phyloP scores from a whole-genome alignment of 2,888 invertebrate genomes.

The Xylota sylvarum region DNA sequence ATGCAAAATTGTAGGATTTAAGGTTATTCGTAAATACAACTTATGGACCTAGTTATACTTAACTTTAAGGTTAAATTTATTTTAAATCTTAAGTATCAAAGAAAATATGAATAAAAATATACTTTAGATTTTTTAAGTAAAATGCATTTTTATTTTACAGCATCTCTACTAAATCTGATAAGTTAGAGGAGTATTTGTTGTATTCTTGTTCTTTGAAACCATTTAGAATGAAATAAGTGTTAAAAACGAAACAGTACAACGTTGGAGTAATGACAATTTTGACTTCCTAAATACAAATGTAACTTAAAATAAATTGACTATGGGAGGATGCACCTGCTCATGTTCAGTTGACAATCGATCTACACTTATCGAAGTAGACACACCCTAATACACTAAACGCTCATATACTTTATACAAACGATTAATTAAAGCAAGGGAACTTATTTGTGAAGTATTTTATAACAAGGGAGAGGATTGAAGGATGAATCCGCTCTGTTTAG shows the following conservation, averaged over 20 bases:
- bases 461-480: background rate
- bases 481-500: background rate
- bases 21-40: constrained; percentile 33
- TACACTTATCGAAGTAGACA: too few species aligned
- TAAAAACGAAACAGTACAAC: background rate
- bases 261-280: background rate
- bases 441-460: too few species aligned
- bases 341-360: too few species aligned
- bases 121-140: constrained; percentile 53
- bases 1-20: constrained; percentile 59
- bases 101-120: constrained; percentile 58
- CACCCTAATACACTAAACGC: too few species aligned
- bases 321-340: too few species aligned
- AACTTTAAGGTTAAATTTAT: constrained; percentile 51
- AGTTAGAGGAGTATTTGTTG: background rate
- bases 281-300: too few species aligned
- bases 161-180: background rate
- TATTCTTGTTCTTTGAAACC: background rate
- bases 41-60: constrained; percentile 47
- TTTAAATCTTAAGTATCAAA: constrained; percentile 35
- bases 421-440: too few species aligned
- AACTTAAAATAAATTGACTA: too few species aligned
- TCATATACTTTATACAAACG: too few species aligned
- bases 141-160: background rate
- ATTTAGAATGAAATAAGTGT: too few species aligned